phyloP scores from a whole-genome alignment of 2,113 vertebrate species.

The Sylvietta virens region DNA sequence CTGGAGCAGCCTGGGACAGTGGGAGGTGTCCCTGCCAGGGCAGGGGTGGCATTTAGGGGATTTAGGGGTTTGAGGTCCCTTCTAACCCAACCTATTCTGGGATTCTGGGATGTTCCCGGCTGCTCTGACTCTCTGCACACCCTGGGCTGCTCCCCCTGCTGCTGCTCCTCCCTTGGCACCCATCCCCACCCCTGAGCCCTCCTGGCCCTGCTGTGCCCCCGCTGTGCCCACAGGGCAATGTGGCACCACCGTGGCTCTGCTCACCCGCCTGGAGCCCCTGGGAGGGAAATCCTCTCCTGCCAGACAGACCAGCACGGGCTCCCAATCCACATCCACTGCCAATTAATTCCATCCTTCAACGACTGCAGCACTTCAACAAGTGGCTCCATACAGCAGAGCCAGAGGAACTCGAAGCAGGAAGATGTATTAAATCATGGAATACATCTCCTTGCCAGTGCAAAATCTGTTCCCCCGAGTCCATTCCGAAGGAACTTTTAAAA shows the following conservation, averaged over 20 bases:
- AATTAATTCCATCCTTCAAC: background rate
- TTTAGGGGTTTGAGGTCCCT: fast-evolving
- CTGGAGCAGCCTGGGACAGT: no score
- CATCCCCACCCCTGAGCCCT: fast-evolving
- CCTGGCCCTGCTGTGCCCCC: no score
- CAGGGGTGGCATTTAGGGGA: background rate
- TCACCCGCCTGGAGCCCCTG: no score
- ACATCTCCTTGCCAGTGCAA: background rate
- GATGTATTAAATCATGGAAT: background rate
- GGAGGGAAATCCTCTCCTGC: background rate
- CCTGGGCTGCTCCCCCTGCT: background rate
- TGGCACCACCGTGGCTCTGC: no score
- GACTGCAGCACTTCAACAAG: background rate
- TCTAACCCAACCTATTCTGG: fast-evolving
- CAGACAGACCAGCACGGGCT: background rate
- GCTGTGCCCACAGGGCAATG: fast-evolving
- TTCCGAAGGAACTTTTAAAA: background rate
- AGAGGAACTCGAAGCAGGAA: background rate
- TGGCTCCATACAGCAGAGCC: background rate
- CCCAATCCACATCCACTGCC: background rate
- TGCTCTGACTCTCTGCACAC: no score
- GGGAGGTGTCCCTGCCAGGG: background rate
- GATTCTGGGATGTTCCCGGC: background rate
- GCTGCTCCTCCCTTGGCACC: no score
- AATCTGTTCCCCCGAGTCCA: background rate